Evolutionary conservation across 2,888 invertebrate genomes (phyloP), one percentile per base, ranked within the genome.

Genomic region (Ceriagrion tenellum): DNA sequence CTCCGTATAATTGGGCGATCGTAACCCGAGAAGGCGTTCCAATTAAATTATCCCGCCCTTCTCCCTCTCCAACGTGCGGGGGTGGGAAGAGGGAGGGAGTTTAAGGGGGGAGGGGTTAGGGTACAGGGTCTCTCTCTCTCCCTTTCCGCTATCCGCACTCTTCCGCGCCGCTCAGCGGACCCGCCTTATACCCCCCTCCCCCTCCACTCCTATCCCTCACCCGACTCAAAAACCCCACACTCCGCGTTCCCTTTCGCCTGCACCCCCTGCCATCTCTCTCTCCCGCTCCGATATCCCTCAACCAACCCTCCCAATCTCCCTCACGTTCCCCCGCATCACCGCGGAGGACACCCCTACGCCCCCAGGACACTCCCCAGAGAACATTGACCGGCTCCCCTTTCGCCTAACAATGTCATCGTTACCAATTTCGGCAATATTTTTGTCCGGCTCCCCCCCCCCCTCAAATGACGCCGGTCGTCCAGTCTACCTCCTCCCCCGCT

Each of bases 1-100:
- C 81, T 81, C 81, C 81, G 81, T 81, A 81, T 81, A 81, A 81
- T 81, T 81, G 81, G 81, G 81, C 81, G 81, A 81, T 81, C 81
- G 81, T 81, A 81, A 81, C 81, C 81, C 81, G 81, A 81, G 81
- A 81, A 81, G 81, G 81, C 81, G 81, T 81, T 81, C 81, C 81
- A 81, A 81, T 81, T 81, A 81, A 81, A 81, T 81, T 81, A 81
- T 81, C 81, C 81, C 81, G 81, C 81, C 81, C 81, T 81, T 81
- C 81, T 81, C 81, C 18, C 81, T 18, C 35, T 26, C 81, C 35
- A 10, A 69, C 69, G 47, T 47, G 47, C 8, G 47, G 47, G 47
- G 47, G 8, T n/a, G 69, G 10, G 6, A 6, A n/a, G 6, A 13
- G 26, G 69, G n/a, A 23, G n/a, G 69, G 69, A n/a, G n/a, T 26